Evolutionary conservation across 2,113 vertebrate genomes (phyloP).

Genomic region (Cynocephalus volans): DNA sequence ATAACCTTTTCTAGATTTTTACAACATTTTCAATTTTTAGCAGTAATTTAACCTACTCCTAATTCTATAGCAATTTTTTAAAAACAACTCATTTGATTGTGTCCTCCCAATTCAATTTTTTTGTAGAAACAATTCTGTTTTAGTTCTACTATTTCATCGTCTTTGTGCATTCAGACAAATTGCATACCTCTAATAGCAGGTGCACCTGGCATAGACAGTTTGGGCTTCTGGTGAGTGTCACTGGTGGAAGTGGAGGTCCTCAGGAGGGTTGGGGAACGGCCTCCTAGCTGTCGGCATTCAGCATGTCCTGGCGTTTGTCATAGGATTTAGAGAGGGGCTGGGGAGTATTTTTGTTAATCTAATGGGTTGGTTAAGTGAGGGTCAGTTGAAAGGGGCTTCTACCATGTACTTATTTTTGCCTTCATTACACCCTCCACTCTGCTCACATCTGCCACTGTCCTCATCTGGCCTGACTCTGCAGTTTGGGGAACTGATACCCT

Average conservation of each 20-base stretch:
- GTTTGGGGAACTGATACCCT: not conserved
- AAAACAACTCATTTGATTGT: not conserved
- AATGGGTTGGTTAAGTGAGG: not conserved
- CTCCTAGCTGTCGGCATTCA: not conserved
- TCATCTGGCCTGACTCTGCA: not conserved
- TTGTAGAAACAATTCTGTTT: not conserved
- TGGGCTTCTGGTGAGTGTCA: not conserved
- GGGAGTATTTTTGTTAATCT: not conserved
- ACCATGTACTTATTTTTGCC: not conserved
- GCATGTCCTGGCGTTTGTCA: not conserved
- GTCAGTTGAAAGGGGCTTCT: not conserved
- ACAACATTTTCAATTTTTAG: not conserved
- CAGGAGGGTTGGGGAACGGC: not conserved
- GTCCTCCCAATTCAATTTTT: not conserved
- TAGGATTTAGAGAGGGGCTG: not conserved
- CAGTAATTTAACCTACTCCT: constrained; percentile 9
- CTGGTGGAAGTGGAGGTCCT: not conserved
- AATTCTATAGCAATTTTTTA: not conserved
- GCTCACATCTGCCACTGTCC: not conserved
- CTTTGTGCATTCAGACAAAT: not conserved
- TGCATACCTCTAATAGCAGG: not conserved
- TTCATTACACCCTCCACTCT: not conserved
- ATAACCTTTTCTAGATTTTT: not conserved
- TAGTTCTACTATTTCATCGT: not conserved
- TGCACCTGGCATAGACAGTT: not conserved